Evolutionary conservation across 2,113 vertebrate species (phyloP).

Genomic region (Charina bottae): DNA sequence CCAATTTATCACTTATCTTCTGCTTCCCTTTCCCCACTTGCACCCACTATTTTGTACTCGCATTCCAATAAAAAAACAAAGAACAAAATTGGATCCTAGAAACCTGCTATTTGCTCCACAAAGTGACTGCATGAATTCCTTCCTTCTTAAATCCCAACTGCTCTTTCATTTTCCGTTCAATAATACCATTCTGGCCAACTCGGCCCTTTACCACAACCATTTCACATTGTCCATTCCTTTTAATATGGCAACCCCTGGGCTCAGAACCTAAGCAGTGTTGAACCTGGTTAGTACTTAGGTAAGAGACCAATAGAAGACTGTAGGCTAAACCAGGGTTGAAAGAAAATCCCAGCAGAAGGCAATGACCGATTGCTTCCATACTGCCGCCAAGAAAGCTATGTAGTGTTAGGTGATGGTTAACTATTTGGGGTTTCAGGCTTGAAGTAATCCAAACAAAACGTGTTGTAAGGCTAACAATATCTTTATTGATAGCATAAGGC

Average conservation of each 20-base stretch:
- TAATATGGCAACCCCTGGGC: not conserved
- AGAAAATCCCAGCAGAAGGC: not conserved
- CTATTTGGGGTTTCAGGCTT: too few species aligned
- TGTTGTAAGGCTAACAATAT: too few species aligned
- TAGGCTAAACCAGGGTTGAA: not conserved
- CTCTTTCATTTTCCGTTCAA: not conserved
- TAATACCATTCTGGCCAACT: not conserved
- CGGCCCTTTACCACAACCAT: not conserved
- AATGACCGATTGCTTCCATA: not conserved
- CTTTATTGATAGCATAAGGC: too few species aligned
- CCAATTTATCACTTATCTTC: not conserved
- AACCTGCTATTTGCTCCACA: not conserved
- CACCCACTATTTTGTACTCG: not conserved
- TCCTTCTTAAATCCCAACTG: not conserved
- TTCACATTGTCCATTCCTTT: not conserved
- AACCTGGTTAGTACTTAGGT: not conserved
- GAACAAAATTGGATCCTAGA: not conserved
- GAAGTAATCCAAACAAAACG: too few species aligned
- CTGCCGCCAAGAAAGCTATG: not conserved
- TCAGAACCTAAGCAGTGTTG: not conserved
- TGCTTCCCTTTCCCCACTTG: not conserved
- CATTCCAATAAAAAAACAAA: not conserved
- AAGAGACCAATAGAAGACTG: not conserved
- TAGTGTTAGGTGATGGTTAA: too few species aligned
- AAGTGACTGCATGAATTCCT: not conserved